Evolutionary conservation across 2,113 vertebrate species (phyloP).

Genomic region (Romanogobio albipinnatus): DNA sequence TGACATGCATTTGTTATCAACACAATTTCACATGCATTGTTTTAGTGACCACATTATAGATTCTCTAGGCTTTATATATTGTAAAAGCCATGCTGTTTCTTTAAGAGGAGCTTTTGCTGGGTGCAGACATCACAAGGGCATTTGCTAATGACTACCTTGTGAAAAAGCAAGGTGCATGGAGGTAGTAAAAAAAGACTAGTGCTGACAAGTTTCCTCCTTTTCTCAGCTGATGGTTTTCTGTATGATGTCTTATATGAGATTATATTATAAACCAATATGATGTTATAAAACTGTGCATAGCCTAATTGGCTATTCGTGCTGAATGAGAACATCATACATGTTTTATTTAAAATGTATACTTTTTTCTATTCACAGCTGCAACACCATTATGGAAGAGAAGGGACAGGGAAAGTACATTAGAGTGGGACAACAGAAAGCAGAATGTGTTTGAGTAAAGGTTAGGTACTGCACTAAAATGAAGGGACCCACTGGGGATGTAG

Average conservation of each 20-base stretch:
- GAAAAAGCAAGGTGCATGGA: slow-evolving; percentile 5
- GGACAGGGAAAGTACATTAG: slow-evolving; percentile 65
- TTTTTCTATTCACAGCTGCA: slow-evolving; percentile 30
- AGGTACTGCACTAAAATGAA: not conserved
- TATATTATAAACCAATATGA: not conserved
- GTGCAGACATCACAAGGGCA: slow-evolving; percentile 37
- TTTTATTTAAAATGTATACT: slow-evolving; percentile 29
- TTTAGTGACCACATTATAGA: not conserved
- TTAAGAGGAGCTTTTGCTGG: slow-evolving; percentile 26
- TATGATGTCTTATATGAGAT: not conserved
- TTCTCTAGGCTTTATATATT: not conserved
- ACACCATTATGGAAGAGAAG: slow-evolving; percentile 39
- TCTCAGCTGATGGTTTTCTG: not conserved
- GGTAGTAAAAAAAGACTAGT: slow-evolving; percentile 9
- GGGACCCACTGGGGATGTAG: slow-evolving; percentile 25
- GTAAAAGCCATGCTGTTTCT: slow-evolving; percentile 5
- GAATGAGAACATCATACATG: slow-evolving; percentile 8
- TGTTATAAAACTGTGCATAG: not conserved
- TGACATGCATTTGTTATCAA: not conserved
- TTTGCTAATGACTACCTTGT: slow-evolving; percentile 36
- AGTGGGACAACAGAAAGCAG: slow-evolving; percentile 34
- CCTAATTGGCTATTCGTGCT: slow-evolving; percentile 1
- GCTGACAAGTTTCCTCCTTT: not conserved
- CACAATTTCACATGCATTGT: not conserved
- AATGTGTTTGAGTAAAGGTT: slow-evolving; percentile 20